These are phyloP conservation scores for Drosophila pseudotakahashii DNA, from an alignment of 2,888 invertebrate genomes.

Conservation along the genomic window DNA sequence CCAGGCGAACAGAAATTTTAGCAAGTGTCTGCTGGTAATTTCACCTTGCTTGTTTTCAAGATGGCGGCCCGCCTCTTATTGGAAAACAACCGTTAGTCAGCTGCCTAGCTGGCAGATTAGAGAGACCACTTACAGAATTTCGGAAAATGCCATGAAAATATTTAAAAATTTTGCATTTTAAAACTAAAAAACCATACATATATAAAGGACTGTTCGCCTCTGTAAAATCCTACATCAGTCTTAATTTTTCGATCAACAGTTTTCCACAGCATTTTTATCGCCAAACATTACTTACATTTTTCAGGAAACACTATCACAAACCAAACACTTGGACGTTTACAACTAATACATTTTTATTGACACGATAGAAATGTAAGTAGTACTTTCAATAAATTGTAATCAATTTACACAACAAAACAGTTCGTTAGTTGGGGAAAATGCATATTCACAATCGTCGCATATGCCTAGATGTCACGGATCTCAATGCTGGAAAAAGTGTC, in stretches of 20 bases:
- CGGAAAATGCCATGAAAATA: too few species aligned
- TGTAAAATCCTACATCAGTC: too few species aligned
- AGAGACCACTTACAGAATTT: not conserved
- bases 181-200: too few species aligned
- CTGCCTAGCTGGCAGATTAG: rapidly evolving
- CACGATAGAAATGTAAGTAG: conserved; percentile 6
- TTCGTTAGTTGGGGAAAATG: not conserved
- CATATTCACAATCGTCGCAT: too few species aligned
- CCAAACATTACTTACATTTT: too few species aligned
- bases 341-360: conserved; percentile 23
- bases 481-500: not conserved
- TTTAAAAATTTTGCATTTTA: not conserved
- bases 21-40: not conserved
- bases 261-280: too few species aligned
- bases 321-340: not conserved
- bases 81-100: not conserved
- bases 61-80: not conserved
- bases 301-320: not conserved
- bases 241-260: too few species aligned
- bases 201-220: too few species aligned
- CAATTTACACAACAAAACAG: not conserved
- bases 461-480: not conserved
- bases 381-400: conserved; percentile 6
- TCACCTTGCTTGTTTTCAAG: not conserved
- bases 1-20: not conserved